Base-by-base conservation (phyloP, 2,113 vertebrate species). In the Neogobius melanostomus region DNA sequence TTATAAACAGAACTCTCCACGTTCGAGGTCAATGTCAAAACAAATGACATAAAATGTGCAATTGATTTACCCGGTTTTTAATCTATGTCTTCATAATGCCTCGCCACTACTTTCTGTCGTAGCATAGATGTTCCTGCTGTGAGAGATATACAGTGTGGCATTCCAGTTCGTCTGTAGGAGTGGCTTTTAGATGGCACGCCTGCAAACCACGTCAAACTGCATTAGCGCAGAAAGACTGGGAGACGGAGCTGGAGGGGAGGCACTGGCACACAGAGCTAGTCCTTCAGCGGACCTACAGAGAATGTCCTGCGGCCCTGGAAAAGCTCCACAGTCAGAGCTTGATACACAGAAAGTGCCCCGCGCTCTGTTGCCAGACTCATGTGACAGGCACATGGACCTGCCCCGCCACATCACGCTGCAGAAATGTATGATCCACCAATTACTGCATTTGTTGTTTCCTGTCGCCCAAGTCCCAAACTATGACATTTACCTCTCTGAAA, bases 371-470 rank as follows among this genome's bases (percentile, higher is more conserved):
- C 80, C 85, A 88, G 76, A 70, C 53, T 85, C 77, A 80, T 75
- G 64, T 84, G 88, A 88, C 86, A 83, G 85, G 64, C 83, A 86
- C 83, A 85, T 76, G 79, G 80, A 71, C 51, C 72, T 52, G 82
- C 76, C 74, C 66, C 7, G 6, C 69, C 54, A 17, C 21, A 6
- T 75, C 68, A 66, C 42, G 62, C 51, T 36, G 49, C 16, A 78
- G 64, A 1, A 21, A 21, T 21, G 21, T 66, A 76, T 67, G 8
- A 16, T 11, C 0, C 8, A 6, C 74, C 64, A 49, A 76, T 63
- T 72, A 70, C 72, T 69, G 70, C 74, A 82, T 82, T 70, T 79
- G 44, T 76, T 59, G 67, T 74, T 36, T 76, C n/a, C 62, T 69
- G 68, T 79, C 64, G 8, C 43, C 66, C 57, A n/a, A 36, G 6